Evolutionary conservation across 2,797 vertebrate genomes (phyloP).

Genomic region (Cottoperca gobio): DNA sequence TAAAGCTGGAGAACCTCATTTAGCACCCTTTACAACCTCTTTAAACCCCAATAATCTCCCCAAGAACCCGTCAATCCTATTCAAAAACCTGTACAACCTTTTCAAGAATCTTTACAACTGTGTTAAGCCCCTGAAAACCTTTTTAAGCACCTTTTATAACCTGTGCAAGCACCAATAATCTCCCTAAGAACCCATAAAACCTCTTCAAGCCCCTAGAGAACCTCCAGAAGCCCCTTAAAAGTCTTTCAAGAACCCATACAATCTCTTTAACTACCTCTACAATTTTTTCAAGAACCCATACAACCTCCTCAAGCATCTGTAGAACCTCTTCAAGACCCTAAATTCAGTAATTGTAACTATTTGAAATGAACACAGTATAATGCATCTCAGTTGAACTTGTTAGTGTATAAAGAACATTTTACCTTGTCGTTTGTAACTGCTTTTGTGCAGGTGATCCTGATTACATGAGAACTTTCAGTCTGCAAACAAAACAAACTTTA

Average conservation of each 20-base stretch:
- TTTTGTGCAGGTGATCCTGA: fast-evolving
- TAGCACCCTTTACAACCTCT: background rate
- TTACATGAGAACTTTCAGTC: fast-evolving
- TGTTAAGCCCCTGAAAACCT: too few species aligned
- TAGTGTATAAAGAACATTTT: background rate
- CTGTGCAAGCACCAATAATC: too few species aligned
- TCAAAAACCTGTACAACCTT: background rate
- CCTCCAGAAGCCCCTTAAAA: too few species aligned
- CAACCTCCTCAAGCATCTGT: background rate
- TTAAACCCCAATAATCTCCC: background rate
- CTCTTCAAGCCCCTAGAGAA: background rate
- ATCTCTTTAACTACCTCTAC: background rate
- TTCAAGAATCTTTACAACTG: background rate
- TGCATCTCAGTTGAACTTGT: background rate
- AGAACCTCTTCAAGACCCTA: background rate
- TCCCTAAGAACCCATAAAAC: too few species aligned
- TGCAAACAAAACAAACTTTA: slow-evolving; percentile 31
- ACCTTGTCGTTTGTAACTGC: fast-evolving
- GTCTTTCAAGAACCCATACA: background rate
- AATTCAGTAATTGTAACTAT: too few species aligned
- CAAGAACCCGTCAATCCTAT: background rate
- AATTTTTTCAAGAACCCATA: background rate
- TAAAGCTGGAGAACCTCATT: background rate
- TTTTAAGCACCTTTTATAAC: too few species aligned
- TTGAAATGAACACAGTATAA: background rate